Evolutionary conservation across 2,888 invertebrate genomes (phyloP).

Genomic region (Automeris io): DNA sequence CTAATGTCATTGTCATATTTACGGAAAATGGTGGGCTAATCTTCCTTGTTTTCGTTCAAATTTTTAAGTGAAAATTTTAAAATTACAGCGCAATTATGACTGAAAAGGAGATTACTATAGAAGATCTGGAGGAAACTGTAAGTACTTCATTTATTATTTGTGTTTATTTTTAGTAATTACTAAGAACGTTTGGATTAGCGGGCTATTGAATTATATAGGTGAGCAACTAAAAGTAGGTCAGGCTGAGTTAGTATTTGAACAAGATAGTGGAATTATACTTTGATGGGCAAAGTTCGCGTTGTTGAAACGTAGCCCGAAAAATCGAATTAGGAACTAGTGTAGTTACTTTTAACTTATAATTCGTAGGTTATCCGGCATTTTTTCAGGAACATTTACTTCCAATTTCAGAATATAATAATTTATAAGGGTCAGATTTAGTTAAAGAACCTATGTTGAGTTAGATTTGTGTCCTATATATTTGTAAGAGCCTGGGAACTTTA

Average conservation of each 20-base stretch:
- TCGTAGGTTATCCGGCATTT: neutral
- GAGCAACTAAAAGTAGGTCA: conserved; percentile 43
- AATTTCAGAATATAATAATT: neutral
- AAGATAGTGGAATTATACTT: conserved; percentile 20
- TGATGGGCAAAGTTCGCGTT: conserved; percentile 9
- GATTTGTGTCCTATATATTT: too few relatives aligned
- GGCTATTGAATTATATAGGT: conserved; percentile 11
- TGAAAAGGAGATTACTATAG: conserved; percentile 59
- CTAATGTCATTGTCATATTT: conserved; percentile 21
- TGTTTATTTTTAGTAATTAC: conserved; percentile 9
- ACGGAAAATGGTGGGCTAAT: conserved; percentile 38
- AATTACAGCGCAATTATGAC: conserved; percentile 43
- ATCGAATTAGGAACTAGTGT: neutral
- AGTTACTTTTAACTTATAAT: neutral
- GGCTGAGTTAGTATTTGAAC: conserved; percentile 36
- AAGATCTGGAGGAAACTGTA: conserved; percentile 64
- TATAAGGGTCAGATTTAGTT: too few relatives aligned
- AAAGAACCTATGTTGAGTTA: too few relatives aligned
- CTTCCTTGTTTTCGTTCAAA: conserved; percentile 29
- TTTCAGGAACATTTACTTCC: neutral
- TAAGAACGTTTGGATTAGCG: conserved; percentile 9
- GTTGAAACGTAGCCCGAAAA: neutral
- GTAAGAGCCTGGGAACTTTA: too few relatives aligned
- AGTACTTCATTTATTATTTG: conserved; percentile 23
- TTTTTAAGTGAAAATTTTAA: conserved; percentile 28